Evolutionary conservation across 2,888 invertebrate genomes (phyloP).

Genomic region (Spodoptera exigua): DNA sequence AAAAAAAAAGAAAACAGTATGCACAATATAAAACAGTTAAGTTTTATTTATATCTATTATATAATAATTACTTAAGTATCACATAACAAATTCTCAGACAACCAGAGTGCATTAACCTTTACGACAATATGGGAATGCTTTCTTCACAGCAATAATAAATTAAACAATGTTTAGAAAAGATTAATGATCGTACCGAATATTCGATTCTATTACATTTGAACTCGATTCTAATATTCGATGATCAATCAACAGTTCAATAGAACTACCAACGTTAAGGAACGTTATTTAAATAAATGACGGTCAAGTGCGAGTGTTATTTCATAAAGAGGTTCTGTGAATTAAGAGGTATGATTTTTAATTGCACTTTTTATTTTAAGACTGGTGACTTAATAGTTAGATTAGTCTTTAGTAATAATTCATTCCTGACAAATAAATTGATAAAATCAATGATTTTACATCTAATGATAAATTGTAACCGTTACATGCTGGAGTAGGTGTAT

Average conservation of each 20-base stretch:
- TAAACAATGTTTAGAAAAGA: slow-evolving; percentile 69
- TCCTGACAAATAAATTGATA: too few species aligned
- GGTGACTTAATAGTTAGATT: too few species aligned
- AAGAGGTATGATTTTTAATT: too few species aligned
- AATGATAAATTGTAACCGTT: too few species aligned
- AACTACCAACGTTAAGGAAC: slow-evolving; percentile 51
- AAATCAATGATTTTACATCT: too few species aligned
- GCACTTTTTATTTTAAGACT: too few species aligned
- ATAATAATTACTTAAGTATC: slow-evolving; percentile 40
- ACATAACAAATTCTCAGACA: slow-evolving; percentile 44
- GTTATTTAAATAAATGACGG: slow-evolving; percentile 55
- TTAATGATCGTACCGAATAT: slow-evolving; percentile 70
- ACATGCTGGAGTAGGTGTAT: too few species aligned
- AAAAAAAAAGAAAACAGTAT: too few species aligned
- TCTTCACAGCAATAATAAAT: slow-evolving; percentile 55
- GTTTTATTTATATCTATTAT: slow-evolving; percentile 33
- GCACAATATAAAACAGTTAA: too few species aligned
- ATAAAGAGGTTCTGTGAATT: slow-evolving; percentile 20
- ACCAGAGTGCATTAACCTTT: slow-evolving; percentile 33
- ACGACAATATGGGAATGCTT: slow-evolving; percentile 57
- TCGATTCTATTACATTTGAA: slow-evolving; percentile 68
- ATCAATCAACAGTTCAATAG: slow-evolving; percentile 72
- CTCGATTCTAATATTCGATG: slow-evolving; percentile 68
- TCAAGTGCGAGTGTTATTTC: slow-evolving; percentile 8
- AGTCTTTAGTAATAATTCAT: too few species aligned